These are phyloP conservation scores for Stictonetta naevosa DNA, from an alignment of 2,113 vertebrate genomes.

Conservation along the genomic window DNA sequence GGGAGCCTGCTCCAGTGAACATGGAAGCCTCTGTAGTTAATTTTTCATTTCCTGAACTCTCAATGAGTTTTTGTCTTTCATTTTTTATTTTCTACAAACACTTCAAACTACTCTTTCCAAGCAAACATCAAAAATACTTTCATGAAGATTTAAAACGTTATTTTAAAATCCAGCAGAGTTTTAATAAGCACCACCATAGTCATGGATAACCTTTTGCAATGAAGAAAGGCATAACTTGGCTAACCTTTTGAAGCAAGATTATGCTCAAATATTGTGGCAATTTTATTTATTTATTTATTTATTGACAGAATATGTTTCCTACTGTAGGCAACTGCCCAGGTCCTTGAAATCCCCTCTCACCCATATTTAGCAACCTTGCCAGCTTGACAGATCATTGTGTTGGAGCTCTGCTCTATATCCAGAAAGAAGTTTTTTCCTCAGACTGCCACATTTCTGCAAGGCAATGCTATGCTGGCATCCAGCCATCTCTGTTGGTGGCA, in stretches of 20 bases:
- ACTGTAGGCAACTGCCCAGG: not conserved
- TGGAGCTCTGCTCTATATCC: not conserved
- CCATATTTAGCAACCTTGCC: not conserved
- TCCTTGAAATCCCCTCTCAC: not conserved
- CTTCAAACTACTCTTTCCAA: not conserved
- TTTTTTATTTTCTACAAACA: not conserved
- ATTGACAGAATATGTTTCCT: not conserved
- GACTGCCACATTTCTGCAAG: not conserved
- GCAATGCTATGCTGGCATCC: not conserved
- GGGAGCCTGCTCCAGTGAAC: no score
- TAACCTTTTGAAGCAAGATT: not conserved
- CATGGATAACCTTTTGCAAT: not conserved
- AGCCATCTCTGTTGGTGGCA: not conserved
- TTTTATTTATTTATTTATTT: no score
- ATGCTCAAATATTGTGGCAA: not conserved
- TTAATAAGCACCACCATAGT: not conserved
- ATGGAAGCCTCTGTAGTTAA: not conserved
- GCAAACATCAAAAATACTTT: not conserved
- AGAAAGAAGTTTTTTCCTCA: not conserved
- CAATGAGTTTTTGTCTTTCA: not conserved
- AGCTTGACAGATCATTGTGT: not conserved
- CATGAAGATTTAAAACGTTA: not conserved
- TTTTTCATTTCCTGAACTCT: not conserved
- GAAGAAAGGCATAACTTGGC: not conserved
- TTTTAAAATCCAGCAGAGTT: not conserved